phyloP scores from a whole-genome alignment of 1,140 invertebrate species.

The Thalassaphorura encarpata region DNA sequence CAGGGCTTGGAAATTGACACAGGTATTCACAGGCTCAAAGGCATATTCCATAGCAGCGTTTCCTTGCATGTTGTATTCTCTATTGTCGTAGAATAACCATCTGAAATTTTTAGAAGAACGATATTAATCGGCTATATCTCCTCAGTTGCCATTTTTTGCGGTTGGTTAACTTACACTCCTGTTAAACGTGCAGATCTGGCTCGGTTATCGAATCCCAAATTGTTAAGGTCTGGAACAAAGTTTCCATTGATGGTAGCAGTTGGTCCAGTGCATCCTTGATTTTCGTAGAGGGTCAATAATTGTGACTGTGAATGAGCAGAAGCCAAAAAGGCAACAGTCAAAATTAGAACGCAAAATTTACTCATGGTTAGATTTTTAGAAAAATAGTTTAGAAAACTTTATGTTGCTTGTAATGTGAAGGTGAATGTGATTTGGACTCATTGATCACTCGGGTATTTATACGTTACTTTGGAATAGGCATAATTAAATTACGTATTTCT shows the following conservation, averaged over 20 bases:
- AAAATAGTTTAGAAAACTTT: not conserved
- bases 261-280: not conserved
- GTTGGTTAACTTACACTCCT: constrained; percentile 29
- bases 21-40: constrained; percentile 19
- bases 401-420: not conserved
- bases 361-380: not conserved
- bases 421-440: not conserved
- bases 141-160: not conserved
- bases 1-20: constrained; percentile 16
- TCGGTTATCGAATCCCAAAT: constrained; percentile 15
- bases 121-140: not conserved
- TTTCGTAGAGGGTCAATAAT: not conserved
- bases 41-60: constrained; percentile 23
- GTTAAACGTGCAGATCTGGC: constrained; percentile 24
- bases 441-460: not conserved
- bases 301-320: not conserved
- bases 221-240: constrained; percentile 18
- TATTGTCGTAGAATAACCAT: constrained; percentile 32
- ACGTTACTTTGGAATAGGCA: not conserved
- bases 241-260: constrained; percentile 2
- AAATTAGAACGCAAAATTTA: not conserved
- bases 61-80: constrained; percentile 18
- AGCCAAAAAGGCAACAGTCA: not conserved
- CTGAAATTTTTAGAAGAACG: constrained; percentile 17
- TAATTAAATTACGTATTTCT: not conserved